These are phyloP conservation scores for Arizona elegans DNA, from an alignment of 2,113 vertebrate species.

Conservation along the genomic window DNA sequence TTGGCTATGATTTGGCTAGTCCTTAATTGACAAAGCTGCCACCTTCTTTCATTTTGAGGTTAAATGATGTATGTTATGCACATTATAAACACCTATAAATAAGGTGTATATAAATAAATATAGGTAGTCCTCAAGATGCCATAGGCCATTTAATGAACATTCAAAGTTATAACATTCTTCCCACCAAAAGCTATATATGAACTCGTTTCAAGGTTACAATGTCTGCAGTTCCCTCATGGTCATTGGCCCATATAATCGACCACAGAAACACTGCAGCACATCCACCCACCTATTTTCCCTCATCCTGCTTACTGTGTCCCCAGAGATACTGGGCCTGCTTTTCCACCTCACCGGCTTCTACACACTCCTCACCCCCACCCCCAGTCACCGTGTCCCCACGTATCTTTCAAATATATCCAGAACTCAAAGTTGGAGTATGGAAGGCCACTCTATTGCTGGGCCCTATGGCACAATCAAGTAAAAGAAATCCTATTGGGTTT, in stretches of 20 bases:
- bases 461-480: not conserved
- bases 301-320: not conserved
- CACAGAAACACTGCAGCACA: not conserved
- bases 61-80: not conserved
- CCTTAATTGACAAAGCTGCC: not conserved
- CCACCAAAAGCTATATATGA: not conserved
- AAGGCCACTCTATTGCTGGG: not conserved
- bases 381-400: not conserved
- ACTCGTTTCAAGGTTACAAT: not conserved
- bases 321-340: not conserved
- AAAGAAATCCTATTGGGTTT: not conserved
- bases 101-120: not conserved
- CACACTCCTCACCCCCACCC: no score
- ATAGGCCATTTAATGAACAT: not conserved
- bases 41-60: not conserved
- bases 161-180: not conserved
- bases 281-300: not conserved
- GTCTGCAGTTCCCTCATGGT: not conserved
- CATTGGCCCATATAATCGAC: not conserved
- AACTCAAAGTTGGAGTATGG: not conserved
- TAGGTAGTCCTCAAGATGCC: not conserved
- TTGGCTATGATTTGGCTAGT: not conserved
- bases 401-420: not conserved
- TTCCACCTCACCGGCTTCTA: not conserved
- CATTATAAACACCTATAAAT: not conserved